Evolutionary conservation across 2,797 vertebrate genomes (phyloP).

Genomic region (Pseudotriccus pelzelni): DNA sequence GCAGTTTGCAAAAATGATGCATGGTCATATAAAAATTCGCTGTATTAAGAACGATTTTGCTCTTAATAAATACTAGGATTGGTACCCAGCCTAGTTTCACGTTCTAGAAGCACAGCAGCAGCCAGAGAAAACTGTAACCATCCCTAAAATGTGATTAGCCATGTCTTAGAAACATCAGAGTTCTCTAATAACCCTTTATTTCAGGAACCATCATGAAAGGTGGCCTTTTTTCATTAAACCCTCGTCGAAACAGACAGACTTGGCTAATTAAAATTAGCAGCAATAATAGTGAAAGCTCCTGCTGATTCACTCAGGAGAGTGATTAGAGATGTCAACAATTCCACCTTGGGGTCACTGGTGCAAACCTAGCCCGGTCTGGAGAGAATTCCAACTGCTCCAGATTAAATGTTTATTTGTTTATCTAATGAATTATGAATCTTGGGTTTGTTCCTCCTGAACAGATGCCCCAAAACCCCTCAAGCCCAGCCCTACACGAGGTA

Average conservation of each 20-base stretch:
- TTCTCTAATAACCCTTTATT: neutral
- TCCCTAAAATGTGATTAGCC: neutral
- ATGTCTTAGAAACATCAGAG: neutral
- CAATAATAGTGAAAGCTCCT: neutral
- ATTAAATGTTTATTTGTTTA: neutral
- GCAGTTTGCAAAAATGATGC: neutral
- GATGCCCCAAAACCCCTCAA: neutral
- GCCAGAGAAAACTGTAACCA: neutral
- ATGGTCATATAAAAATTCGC: neutral
- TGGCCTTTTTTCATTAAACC: neutral
- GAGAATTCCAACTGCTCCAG: neutral
- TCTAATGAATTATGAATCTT: neutral
- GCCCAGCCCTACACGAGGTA: neutral
- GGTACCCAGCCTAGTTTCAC: neutral
- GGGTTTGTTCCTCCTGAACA: neutral
- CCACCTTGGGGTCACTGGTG: neutral
- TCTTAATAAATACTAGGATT: neutral
- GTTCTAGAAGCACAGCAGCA: neutral
- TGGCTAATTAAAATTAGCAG: constrained; percentile 8
- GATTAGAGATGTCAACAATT: neutral
- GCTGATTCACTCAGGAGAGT: neutral
- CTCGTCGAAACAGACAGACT: neutral
- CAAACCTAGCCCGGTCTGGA: neutral
- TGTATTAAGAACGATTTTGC: neutral
- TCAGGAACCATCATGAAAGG: neutral